Base-by-base conservation (phyloP, 37 sponge, comb jelly and placozoan genomes). In the Tethya wilhelma region DNA sequence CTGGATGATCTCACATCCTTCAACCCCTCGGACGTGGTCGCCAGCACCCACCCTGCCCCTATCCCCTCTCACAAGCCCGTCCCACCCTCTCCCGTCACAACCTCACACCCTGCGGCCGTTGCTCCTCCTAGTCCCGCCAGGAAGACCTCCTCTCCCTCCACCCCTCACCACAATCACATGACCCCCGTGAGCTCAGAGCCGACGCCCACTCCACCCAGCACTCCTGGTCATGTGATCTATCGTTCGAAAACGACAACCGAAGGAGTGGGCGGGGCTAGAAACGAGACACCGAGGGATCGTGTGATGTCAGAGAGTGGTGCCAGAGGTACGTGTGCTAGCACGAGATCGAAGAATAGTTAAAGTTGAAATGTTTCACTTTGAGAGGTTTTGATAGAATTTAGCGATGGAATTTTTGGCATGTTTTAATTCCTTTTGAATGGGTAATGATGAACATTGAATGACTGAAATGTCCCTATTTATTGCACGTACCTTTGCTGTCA, bases 1-100 rank as follows among this genome's bases (percentile, higher is more conserved):
- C 79, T 93, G 49, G 39, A 58, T 64, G 93, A 93, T 43, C 74
- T 93, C 59, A 81, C 56, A 26, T 71, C 77, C 20, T 93, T 93
- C 78, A 73, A 93, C 59, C 93, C 93, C 14, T 38, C 44, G 19
- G 65, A 76, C n/a, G 73, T 45, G 12, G 91, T 90, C 49, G 72
- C 82, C 3, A 34, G 43, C 37, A 41, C 56, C 19, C 59, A 59
- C 32, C 75, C 66, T 44, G 44, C 74, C n/a, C 53, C 64, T 38
- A 63, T 53, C 4, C 75, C 74, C 29, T 28, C 82, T 0, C 49
- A 31, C 56, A 1, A 28, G 1, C 38, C 58, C 70, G 33, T 12
- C 62, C 62, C 7, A 30, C 29, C 62, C 62, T 29, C 29, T 29
- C 29, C 28, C 29, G 62, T 6, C 4, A 6, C 62, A 23, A 20